Evolutionary conservation across 2,888 invertebrate species (phyloP).

Genomic region (Scotopteryx bipunctaria): DNA sequence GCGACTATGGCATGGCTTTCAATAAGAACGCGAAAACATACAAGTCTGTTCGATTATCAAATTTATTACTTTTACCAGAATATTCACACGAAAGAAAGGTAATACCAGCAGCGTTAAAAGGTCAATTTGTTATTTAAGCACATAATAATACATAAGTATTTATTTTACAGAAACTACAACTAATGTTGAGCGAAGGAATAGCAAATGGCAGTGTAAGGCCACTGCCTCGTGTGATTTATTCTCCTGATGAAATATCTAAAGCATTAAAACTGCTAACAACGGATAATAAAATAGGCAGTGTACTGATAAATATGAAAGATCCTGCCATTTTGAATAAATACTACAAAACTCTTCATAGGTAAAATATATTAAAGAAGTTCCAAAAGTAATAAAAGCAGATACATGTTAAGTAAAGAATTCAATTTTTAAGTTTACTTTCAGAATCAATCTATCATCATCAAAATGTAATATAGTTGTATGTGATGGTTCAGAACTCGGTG

Average conservation of each 20-base stretch:
- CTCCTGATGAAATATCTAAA: conserved; percentile 12
- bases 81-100: background rate
- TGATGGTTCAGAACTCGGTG: conserved; percentile 26
- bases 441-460: conserved; percentile 1
- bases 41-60: background rate
- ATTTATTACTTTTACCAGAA: background rate
- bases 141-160: no score
- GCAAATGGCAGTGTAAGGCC: conserved; percentile 31
- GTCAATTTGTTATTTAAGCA: no score
- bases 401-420: no score
- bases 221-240: conserved; percentile 21
- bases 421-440: conserved; percentile 4
- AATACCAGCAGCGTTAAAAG: no score
- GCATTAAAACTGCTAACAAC: conserved; percentile 23
- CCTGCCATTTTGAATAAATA: background rate
- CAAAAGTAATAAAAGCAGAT: no score
- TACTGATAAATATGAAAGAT: conserved; percentile 28
- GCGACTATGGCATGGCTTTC: background rate
- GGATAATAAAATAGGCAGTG: conserved; percentile 22
- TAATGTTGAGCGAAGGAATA: conserved; percentile 25
- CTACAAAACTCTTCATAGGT: background rate
- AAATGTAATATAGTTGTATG: conserved; percentile 21
- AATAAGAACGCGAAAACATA: background rate
- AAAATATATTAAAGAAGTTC: no score
- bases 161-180: conserved; percentile 20